A percentile compares a stretch with the other conserved stretches of the same genome.
Conservation (phyloP, 2,113 vertebrate genomes). For the Silurus glanis region DNA sequence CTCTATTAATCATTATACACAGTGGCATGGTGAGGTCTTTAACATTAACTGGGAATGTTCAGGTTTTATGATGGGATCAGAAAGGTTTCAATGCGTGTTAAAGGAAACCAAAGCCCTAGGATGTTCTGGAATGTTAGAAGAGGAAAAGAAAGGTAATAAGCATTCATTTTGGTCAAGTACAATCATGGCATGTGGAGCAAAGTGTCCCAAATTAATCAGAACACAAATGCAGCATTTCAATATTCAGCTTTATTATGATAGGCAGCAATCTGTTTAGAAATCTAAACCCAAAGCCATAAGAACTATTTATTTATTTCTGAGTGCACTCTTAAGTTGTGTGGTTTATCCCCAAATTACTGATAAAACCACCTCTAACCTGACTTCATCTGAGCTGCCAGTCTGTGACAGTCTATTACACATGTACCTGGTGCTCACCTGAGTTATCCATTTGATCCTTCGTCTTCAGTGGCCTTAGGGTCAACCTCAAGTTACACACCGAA, state of each 20-base stretch:
- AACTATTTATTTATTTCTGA: neutral
- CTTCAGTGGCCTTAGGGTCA: neutral
- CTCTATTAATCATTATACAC: slow-evolving; percentile 72
- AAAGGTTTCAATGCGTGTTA: neutral
- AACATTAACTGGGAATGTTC: slow-evolving; percentile 30
- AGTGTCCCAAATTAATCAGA: neutral
- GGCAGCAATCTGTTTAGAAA: neutral
- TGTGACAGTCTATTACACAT: neutral
- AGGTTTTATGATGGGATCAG: neutral
- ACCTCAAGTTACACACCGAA: neutral
- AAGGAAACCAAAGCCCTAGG: neutral
- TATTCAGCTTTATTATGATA: neutral
- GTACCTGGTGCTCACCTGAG: slow-evolving; percentile 38
- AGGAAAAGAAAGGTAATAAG: neutral
- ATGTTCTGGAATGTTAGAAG: no score
- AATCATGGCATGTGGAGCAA: neutral
- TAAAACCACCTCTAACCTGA: neutral
- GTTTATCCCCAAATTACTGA: neutral
- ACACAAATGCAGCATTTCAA: neutral
- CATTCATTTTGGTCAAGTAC: neutral
- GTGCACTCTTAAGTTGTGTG: neutral
- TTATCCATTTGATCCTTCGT: slow-evolving; percentile 2
- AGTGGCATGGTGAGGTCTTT: slow-evolving; percentile 36
- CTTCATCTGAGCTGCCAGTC: neutral
- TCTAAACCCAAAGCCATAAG: neutral